Conservation (phyloP, 2,888 invertebrate species). For the Polydrusus pterygomalis region DNA sequence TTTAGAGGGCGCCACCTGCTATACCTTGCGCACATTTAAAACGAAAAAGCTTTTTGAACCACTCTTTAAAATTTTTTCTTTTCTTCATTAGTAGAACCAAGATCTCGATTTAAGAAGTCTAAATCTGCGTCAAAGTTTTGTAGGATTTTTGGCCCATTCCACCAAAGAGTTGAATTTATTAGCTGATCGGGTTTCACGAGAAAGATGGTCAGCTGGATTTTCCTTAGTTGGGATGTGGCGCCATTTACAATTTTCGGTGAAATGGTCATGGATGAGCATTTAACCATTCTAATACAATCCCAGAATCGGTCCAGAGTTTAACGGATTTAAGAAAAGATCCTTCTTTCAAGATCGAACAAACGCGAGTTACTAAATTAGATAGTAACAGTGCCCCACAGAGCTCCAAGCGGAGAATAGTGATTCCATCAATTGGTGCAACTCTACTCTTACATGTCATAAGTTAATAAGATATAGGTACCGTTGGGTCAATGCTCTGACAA, state of each 20-base stretch:
- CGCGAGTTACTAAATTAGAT: constrained; percentile 13
- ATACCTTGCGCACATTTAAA: too few relatives aligned
- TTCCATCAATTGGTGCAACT: constrained; percentile 49
- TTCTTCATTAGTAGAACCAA: not conserved
- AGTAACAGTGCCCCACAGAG: constrained; percentile 41
- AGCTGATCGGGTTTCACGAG: constrained; percentile 21
- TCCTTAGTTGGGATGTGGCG: constrained; percentile 1
- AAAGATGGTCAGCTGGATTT: constrained; percentile 2
- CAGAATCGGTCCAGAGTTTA: constrained; percentile 49
- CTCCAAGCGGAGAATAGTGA: constrained; percentile 49
- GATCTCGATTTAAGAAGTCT: not conserved
- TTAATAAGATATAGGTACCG: constrained; percentile 26
- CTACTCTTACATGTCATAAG: constrained; percentile 44
- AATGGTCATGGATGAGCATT: constrained; percentile 35
- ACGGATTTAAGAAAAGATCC: constrained; percentile 20
- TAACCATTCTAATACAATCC: constrained; percentile 32
- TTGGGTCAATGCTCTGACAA: constrained; percentile 33
- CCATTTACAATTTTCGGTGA: constrained; percentile 15
- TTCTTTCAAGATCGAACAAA: constrained; percentile 26
- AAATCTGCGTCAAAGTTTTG: not conserved
- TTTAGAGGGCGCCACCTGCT: too few relatives aligned
- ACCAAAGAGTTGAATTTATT: constrained; percentile 16
- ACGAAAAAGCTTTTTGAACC: too few relatives aligned
- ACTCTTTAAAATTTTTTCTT: too few relatives aligned
- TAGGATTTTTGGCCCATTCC: constrained; percentile 26